Evolutionary conservation across 2,888 invertebrate genomes (phyloP).

Genomic region (Papilio elwesi): DNA sequence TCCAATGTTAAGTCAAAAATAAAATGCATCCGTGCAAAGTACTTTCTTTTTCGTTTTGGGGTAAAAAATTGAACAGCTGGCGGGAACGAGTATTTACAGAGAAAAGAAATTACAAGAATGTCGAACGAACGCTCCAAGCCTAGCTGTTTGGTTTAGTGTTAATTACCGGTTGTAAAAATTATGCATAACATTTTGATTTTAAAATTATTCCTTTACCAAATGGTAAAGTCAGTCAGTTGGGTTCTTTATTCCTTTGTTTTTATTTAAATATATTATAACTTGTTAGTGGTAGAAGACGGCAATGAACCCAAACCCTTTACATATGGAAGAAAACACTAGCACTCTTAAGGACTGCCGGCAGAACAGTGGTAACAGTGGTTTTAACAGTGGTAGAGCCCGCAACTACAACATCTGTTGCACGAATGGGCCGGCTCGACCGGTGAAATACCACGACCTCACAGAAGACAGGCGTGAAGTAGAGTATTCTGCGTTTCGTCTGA

Average conservation of each 20-base stretch:
- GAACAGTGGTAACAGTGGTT: no score
- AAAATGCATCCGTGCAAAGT: slow-evolving; percentile 11
- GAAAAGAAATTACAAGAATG: slow-evolving; percentile 14
- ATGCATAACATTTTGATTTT: neutral
- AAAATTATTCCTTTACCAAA: neutral
- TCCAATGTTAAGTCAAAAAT: neutral
- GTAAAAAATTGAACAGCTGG: slow-evolving; percentile 12
- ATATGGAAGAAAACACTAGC: no score
- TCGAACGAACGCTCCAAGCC: slow-evolving; percentile 11
- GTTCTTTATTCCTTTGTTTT: neutral
- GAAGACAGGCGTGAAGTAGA: no score
- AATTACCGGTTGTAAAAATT: slow-evolving; percentile 2
- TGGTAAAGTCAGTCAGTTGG: no score
- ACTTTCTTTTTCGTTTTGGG: neutral
- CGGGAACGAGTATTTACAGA: neutral
- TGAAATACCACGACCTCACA: no score
- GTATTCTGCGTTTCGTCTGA: no score
- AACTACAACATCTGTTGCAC: no score
- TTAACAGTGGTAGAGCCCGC: no score
- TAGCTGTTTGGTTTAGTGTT: slow-evolving; percentile 4
- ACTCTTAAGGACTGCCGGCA: no score
- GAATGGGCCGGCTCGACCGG: no score
- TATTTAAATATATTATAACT: neutral
- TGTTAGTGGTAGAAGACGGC: neutral
- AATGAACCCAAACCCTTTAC: no score